Conservation (phyloP, 1,140 invertebrate species). For the Drosophila punjabiensis region DNA sequence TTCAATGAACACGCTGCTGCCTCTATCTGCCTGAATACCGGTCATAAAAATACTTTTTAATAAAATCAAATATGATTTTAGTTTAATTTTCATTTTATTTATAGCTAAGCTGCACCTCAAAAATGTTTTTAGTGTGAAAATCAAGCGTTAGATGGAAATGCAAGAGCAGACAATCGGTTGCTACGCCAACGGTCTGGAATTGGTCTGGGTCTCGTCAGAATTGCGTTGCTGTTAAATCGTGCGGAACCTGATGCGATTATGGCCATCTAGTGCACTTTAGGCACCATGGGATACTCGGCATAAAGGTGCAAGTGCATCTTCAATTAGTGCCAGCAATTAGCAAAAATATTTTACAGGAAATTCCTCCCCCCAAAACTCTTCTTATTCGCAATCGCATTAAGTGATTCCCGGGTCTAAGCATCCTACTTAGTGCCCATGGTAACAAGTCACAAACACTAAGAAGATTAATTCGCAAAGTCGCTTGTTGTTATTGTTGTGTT, state of each 20-base stretch:
- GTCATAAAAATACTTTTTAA: no score
- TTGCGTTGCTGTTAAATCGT: conserved; percentile 81
- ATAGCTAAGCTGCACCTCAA: no score
- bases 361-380: background rate
- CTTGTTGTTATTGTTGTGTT: conserved; percentile 53
- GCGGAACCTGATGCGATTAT: conserved; percentile 83
- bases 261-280: conserved; percentile 33
- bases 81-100: no score
- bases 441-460: conserved; percentile 67
- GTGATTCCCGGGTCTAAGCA: conserved; percentile 68
- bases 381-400: conserved; percentile 71
- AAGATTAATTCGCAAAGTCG: conserved; percentile 82
- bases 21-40: no score
- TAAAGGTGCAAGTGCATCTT: conserved; percentile 27
- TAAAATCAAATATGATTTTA: no score
- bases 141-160: conserved; percentile 17
- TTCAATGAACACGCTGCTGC: no score
- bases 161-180: conserved; percentile 52
- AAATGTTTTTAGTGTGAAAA: conserved; percentile 8
- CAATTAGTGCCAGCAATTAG: conserved; percentile 58
- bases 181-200: conserved; percentile 46
- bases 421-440: conserved; percentile 59
- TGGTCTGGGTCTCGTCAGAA: conserved; percentile 33
- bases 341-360: conserved; percentile 10
- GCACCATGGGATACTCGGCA: background rate